These are phyloP conservation scores for Dasyornis broadbenti DNA, from an alignment of 2,113 vertebrate genomes.

Conservation along the genomic window DNA sequence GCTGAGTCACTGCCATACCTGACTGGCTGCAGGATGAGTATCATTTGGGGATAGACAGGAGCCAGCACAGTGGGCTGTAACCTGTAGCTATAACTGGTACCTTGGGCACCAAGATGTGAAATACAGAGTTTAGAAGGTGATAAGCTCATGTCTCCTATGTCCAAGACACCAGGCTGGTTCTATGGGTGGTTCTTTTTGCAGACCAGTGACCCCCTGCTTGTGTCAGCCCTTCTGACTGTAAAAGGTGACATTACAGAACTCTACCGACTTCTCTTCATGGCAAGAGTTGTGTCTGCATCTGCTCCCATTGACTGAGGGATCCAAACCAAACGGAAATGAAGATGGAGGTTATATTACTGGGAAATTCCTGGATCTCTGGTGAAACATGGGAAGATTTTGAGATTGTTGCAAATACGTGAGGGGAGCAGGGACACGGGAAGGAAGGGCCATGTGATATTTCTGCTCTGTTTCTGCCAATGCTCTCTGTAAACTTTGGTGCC, in stretches of 20 bases:
- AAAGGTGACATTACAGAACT: slow-evolving; percentile 74
- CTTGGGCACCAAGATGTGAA: neutral
- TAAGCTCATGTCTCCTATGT: neutral
- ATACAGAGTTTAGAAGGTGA: neutral
- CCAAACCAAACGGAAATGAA: neutral
- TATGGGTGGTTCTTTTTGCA: slow-evolving; percentile 52
- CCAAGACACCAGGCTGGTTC: neutral
- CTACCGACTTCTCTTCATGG: slow-evolving; percentile 71
- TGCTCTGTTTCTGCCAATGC: neutral
- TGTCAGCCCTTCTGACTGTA: slow-evolving; percentile 75
- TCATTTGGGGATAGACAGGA: neutral
- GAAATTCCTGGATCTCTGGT: neutral
- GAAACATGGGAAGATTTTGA: neutral
- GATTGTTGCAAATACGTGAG: neutral
- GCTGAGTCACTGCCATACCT: neutral
- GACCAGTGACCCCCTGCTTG: slow-evolving; percentile 73
- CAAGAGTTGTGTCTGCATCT: slow-evolving; percentile 43
- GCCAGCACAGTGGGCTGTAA: neutral
- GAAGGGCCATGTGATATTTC: neutral
- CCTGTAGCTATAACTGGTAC: neutral
- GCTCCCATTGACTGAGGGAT: neutral
- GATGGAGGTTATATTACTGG: neutral
- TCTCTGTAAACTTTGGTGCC: neutral
- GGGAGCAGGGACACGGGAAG: neutral
- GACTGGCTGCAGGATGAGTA: neutral